Base-by-base conservation (phyloP, 2,797 vertebrate genomes). In the Phoxinus dragarum region DNA sequence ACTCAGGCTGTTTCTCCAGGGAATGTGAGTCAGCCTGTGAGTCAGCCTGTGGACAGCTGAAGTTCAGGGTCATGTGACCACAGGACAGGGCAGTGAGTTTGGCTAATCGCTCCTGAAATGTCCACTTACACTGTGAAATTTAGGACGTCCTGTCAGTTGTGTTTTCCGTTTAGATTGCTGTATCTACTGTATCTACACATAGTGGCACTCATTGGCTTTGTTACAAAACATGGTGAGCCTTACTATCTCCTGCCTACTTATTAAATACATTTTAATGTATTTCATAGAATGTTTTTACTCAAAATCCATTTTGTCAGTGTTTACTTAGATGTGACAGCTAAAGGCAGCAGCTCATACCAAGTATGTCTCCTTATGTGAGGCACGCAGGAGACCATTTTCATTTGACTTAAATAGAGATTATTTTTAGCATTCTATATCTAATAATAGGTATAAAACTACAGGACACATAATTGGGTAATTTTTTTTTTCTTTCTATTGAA, bases 1-100 rank as follows among this genome's bases (percentile, higher is more conserved):
- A 90, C 69, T 90, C 89, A 82, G 80, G 73, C 68, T 73, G 10
- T 59, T 89, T 91, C 85, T 75, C 84, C 61, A 67, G 84, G 87
- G 88, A 82, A 88, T 76, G 49, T 88, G 89, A 88, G 27, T 89
- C 87, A 86, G 77, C 74, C n/a, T 52, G 49, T n/a, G 76, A 87
- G 27, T 27, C 27, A 27, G 75, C 75, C 84, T 52, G 72, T 66
- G 72, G 80, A 80, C 66, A 73, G 85, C 83, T 86, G 82, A 80
- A 72, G 75, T 84, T 80, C 34, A 68, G 78, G 81, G 84, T 89
- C 87, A 88, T 76, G 64, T 64, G 89, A 87, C 79, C 68, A 66
- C 44, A 64, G 14, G 56, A 68, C 66, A 49, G 72, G 44, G 77
- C 86, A 69, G 72, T 49, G 71, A 54, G 79, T 81, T 85, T 75